A percentile compares a stretch with the other conserved stretches of the same genome.
Conservation (phyloP, 2,113 vertebrate species). For the Phaethornis superciliosus region DNA sequence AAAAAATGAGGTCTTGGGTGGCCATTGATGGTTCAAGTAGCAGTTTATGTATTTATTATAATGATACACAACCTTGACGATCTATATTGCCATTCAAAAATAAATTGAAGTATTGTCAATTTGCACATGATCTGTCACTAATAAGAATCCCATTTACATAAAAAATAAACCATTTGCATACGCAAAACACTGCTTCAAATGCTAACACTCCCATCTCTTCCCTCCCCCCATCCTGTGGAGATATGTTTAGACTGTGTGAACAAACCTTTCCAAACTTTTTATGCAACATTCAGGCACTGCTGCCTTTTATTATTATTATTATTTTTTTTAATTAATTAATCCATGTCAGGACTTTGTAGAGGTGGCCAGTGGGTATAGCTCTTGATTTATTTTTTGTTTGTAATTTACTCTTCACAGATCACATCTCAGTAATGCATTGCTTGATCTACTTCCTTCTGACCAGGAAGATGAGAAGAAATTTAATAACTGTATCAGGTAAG, state of each 20-base stretch:
- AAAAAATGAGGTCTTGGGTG: conserved; percentile 49
- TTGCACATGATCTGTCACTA: conserved; percentile 60
- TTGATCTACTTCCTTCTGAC: not conserved
- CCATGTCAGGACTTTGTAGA: not conserved
- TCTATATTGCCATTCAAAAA: conserved; percentile 69
- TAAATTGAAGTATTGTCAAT: conserved; percentile 60
- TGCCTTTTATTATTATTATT: not conserved
- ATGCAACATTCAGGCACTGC: conserved; percentile 18
- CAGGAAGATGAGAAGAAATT: not conserved
- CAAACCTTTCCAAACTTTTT: conserved; percentile 21
- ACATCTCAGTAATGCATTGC: not conserved
- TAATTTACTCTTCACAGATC: not conserved
- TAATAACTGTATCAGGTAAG: not conserved
- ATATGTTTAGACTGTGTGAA: conserved; percentile 23
- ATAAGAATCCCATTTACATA: conserved; percentile 61
- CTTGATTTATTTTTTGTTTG: not conserved
- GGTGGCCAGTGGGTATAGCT: not conserved
- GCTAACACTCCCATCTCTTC: not conserved
- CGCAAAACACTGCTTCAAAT: conserved; percentile 37
- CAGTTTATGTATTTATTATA: conserved; percentile 70
- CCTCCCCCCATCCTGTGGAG: not conserved
- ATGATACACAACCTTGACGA: conserved; percentile 68
- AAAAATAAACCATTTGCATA: conserved; percentile 59
- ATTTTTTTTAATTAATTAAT: not conserved
- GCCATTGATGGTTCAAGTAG: conserved; percentile 55